Evolutionary conservation across 2,113 vertebrate species (phyloP).

Genomic region (Ciconia maguari): DNA sequence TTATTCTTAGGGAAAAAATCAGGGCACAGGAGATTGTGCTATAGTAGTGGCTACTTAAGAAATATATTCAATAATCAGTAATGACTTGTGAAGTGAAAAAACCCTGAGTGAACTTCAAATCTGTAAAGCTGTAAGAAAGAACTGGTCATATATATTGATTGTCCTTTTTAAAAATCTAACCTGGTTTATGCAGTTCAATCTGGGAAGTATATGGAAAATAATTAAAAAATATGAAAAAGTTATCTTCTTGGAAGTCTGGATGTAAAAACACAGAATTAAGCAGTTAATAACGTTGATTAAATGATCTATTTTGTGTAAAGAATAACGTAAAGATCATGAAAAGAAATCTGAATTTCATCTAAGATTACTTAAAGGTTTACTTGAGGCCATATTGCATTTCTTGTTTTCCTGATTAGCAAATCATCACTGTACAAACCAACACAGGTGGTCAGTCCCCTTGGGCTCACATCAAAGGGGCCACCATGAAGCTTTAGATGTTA

Average conservation of each 20-base stretch:
- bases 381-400: slow-evolving; percentile 58
- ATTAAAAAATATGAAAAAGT: neutral
- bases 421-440: slow-evolving; percentile 34
- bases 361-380: slow-evolving; percentile 22
- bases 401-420: slow-evolving; percentile 41
- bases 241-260: neutral
- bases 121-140: neutral
- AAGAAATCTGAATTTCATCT: neutral
- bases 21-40: neutral
- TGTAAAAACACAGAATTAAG: neutral
- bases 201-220: neutral
- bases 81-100: neutral
- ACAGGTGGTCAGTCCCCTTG: slow-evolving; percentile 47
- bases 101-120: neutral
- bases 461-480: slow-evolving; percentile 69
- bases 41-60: neutral
- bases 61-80: neutral
- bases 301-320: neutral
- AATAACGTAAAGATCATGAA: neutral
- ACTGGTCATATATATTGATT: no score
- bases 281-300: neutral
- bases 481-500: slow-evolving; percentile 39
- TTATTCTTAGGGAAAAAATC: neutral
- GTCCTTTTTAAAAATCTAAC: neutral
- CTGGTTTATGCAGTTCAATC: neutral